Evolutionary conservation across 2,888 invertebrate species (phyloP).

Genomic region (Eilema caniola): DNA sequence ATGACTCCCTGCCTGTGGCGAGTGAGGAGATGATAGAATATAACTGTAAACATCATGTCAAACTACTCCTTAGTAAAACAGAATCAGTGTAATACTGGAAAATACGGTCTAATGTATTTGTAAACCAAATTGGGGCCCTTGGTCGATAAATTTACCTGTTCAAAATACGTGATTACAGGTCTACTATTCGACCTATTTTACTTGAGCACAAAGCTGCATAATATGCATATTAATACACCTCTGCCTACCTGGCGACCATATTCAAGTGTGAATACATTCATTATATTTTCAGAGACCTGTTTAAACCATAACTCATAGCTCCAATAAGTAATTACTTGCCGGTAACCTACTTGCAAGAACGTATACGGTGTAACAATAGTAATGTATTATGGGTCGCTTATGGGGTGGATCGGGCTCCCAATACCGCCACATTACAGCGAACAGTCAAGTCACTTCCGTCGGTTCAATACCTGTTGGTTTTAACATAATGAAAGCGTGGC

Average conservation of each 20-base stretch:
- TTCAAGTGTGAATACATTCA: background rate
- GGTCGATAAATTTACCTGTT: no score
- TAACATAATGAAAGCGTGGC: conserved; percentile 42
- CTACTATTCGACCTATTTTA: no score
- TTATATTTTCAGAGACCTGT: conserved; percentile 3
- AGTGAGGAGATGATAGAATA: no score
- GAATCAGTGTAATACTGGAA: no score
- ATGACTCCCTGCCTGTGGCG: no score
- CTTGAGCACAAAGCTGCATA: no score
- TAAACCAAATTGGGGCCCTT: no score
- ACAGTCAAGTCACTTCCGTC: conserved; percentile 42
- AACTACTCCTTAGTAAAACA: no score
- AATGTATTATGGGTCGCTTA: conserved; percentile 25
- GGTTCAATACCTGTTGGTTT: conserved; percentile 47
- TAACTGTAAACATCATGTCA: no score
- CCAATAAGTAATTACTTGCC: conserved; percentile 30
- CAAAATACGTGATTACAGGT: no score
- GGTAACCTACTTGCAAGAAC: conserved; percentile 40
- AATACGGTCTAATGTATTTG: no score
- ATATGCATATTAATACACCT: background rate
- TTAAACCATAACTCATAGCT: conserved; percentile 9
- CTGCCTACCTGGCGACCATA: background rate
- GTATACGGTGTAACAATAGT: conserved; percentile 48
- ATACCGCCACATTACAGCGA: conserved; percentile 24
- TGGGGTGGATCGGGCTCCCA: conserved; percentile 34